These are phyloP conservation scores for Cacoxenus indagator DNA, from an alignment of 2,888 invertebrate genomes.

Conservation along the genomic window DNA sequence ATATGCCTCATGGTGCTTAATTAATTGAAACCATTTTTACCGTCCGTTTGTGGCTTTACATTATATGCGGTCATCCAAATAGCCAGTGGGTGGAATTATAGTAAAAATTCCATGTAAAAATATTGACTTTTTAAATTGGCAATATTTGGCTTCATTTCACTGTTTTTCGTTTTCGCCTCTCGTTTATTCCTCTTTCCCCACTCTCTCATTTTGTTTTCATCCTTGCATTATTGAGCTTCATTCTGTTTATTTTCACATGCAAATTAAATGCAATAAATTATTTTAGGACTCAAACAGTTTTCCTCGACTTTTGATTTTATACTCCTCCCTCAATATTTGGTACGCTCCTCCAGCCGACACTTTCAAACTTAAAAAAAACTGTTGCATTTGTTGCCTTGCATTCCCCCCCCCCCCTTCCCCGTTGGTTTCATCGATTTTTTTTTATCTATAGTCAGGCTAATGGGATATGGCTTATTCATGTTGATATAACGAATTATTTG, in stretches of 20 bases:
- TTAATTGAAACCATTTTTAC: constrained; percentile 59
- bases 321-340: neutral
- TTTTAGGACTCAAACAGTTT: neutral
- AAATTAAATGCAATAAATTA: constrained; percentile 20
- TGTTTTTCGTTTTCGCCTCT: neutral
- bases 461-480: neutral
- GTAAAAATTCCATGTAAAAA: constrained; percentile 7
- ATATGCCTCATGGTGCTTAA: constrained; percentile 50
- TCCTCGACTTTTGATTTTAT: neutral
- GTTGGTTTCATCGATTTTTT: neutral
- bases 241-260: constrained; percentile 9
- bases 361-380: neutral
- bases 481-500: neutral
- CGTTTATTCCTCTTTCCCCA: neutral
- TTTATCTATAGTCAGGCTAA: neutral
- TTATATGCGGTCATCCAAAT: neutral
- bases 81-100: constrained; percentile 15
- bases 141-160: neutral
- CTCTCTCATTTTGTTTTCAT: neutral
- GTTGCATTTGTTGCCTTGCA: neutral
- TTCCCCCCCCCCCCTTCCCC: neutral
- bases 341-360: neutral
- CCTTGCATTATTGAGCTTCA: neutral
- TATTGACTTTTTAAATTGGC: constrained; percentile 1
- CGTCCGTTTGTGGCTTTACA: constrained; percentile 44